phyloP scores from a whole-genome alignment of 2,113 vertebrate genomes.

The Pollimyrus isidori region DNA sequence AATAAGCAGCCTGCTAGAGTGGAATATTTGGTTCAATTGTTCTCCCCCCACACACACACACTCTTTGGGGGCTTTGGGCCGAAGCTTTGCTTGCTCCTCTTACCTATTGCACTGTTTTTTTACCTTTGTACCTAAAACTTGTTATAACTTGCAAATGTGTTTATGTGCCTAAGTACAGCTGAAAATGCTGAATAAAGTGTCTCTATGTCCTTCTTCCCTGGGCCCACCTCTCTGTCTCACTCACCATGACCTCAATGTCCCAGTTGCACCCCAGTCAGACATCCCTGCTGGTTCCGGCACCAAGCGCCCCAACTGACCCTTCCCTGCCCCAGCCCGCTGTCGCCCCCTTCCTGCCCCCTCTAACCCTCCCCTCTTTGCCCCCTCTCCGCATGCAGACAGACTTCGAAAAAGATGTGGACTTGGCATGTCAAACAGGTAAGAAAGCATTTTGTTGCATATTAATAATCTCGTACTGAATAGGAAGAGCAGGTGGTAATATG shows the following conservation, averaged over 20 bases:
- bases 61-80: not conserved
- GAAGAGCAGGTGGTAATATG: not conserved
- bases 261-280: not conserved
- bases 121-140: not conserved
- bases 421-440: conserved; percentile 97
- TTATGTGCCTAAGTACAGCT: not conserved
- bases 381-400: conserved; percentile 79
- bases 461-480: not conserved
- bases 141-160: not conserved
- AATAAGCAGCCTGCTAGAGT: not conserved
- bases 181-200: conserved; percentile 7
- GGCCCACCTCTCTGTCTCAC: not conserved
- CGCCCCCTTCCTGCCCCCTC: not conserved
- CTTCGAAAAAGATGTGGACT: conserved; percentile 98
- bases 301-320: not conserved
- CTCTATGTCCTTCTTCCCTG: not conserved
- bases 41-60: not conserved
- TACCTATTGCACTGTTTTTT: not conserved
- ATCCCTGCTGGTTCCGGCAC: not conserved
- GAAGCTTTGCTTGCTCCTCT: not conserved
- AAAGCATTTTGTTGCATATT: not conserved
- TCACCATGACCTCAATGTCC: not conserved
- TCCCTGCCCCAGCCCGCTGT: not conserved
- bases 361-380: conserved; percentile 30
- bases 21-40: not conserved